Evolutionary conservation across 2,888 invertebrate genomes (phyloP), one percentile per base, ranked within the genome.

Genomic region (Tanypteryx hageni): DNA sequence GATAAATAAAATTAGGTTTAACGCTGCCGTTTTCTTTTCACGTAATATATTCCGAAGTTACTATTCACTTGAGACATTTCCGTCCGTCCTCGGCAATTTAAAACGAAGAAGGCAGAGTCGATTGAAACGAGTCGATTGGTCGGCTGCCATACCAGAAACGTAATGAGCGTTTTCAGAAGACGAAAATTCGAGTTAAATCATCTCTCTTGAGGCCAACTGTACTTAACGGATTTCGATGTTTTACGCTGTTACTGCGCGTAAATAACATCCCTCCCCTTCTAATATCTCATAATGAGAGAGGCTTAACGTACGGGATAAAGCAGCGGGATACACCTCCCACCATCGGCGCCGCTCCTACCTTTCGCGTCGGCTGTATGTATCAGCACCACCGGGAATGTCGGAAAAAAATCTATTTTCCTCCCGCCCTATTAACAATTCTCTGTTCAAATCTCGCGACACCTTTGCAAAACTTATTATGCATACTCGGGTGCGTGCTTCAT

Each of bases 361-460:
- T 44, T 44, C 44, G 44, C 44, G 44, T 44, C 44, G 5, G 76
- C 8, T 22, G 22, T 76, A 11, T 11, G 22, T 10, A 22, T 9
- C 22, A 5, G 10, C 22, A 11, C 76, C n/a, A 22, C 76, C 22
- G 76, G 13, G 76, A 22, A 16, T 76, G 27, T n/a, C n/a, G n/a
- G n/a, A 76, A 76, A 76, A 76, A 27, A 22, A 76, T 27, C 76
- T 76, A 0, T 27, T 76, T 22, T 76, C 10, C 68, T 68, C 64
- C n/a, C 64, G 64, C n/a, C 68, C 76, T 27, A 76, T 76, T 76
- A 44, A 76, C 76, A 27, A 76, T 22, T 27, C 76, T 76, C 76
- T 76, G 18, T 76, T 76, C 76, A 76, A 76, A 27, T 10, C 13
- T 76, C 76, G 13, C 76, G 27, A 76, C 76, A 76, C 76, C 27